These are phyloP conservation scores for Drosophila nasuta DNA, from an alignment of 1,140 invertebrate genomes.

Conservation along the genomic window DNA sequence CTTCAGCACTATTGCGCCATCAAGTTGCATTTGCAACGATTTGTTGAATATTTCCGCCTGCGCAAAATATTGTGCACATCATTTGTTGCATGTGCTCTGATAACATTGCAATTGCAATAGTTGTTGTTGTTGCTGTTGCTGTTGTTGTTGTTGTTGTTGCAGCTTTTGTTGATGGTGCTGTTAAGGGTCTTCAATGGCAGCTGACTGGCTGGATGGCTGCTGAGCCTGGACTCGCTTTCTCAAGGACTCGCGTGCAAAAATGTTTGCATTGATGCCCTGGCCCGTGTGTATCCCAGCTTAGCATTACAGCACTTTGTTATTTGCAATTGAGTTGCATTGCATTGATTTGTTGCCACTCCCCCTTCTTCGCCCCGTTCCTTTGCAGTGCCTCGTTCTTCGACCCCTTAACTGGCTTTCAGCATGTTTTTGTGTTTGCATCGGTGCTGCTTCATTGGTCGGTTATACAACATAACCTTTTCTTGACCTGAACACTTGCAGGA, in stretches of 20 bases:
- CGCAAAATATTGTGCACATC: constrained; percentile 39
- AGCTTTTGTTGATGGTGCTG: no score
- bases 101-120: background rate
- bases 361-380: constrained; percentile 14
- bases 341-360: constrained; percentile 40
- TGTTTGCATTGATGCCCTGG: background rate
- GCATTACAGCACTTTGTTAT: constrained; percentile 34
- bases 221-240: background rate
- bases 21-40: constrained; percentile 18
- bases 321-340: constrained; percentile 38
- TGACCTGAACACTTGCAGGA: constrained; percentile 9
- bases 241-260: constrained; percentile 4
- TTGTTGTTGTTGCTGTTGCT: background rate
- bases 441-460: background rate
- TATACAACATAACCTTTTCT: constrained; percentile 40
- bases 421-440: background rate
- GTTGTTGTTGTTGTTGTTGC: no score
- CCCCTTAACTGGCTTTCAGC: background rate
- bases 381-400: background rate
- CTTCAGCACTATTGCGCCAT: background rate
- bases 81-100: constrained; percentile 38
- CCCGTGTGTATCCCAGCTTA: constrained; percentile 3
- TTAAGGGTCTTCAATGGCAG: constrained; percentile 19
- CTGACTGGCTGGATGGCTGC: background rate
- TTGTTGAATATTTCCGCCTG: constrained; percentile 37